Conservation (phyloP, 2,113 vertebrate genomes). For the Poeciliopsis retropinna region DNA sequence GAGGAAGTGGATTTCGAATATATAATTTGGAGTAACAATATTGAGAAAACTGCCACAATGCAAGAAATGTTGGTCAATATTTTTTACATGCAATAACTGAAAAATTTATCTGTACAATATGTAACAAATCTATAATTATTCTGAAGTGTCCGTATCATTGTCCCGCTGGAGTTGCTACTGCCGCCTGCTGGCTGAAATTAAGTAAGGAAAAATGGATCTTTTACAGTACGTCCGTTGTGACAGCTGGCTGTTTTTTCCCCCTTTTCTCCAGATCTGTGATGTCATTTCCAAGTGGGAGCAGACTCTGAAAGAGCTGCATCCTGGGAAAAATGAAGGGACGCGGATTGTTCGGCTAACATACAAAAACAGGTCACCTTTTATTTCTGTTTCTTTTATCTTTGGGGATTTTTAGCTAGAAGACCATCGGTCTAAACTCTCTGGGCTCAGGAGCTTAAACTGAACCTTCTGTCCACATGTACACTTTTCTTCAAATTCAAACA, state of each 20-base stretch:
- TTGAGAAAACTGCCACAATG: no score
- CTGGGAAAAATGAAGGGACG: slow-evolving; percentile 89
- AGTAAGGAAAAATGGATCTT: not conserved
- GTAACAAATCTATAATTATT: no score
- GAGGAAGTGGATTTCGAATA: no score
- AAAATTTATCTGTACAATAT: no score
- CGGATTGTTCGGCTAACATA: slow-evolving; percentile 88
- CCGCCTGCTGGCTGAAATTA: slow-evolving; percentile 1
- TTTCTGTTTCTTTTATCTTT: not conserved
- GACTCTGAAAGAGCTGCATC: slow-evolving; percentile 88
- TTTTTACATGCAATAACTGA: no score
- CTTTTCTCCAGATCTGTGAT: slow-evolving; percentile 86
- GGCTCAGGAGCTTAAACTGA: no score
- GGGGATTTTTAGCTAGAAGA: not conserved
- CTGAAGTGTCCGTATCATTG: not conserved
- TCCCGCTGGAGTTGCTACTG: not conserved
- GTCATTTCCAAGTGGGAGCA: slow-evolving; percentile 94
- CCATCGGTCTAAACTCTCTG: no score
- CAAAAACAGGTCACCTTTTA: slow-evolving; percentile 84
- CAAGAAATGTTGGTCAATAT: no score
- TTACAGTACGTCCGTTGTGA: not conserved
- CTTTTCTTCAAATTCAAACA: no score
- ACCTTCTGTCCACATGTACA: no score
- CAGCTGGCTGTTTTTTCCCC: not conserved
- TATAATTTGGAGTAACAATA: no score